phyloP scores from a whole-genome alignment of 1,140 invertebrate species.

The Drosophila sechellia region DNA sequence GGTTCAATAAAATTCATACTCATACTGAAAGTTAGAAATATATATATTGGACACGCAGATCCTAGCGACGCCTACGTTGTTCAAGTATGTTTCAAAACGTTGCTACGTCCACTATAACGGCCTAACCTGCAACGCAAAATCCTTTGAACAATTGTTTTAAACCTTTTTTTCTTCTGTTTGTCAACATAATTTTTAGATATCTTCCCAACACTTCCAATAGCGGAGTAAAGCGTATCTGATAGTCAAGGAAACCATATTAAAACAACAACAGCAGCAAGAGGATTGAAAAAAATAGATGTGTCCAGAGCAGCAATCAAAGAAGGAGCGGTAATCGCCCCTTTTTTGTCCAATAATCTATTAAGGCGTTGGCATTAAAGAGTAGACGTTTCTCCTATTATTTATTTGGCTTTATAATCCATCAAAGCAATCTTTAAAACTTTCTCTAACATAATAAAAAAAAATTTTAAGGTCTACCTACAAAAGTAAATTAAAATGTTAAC shows the following conservation, averaged over 20 bases:
- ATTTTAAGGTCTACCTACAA: constrained; percentile 28
- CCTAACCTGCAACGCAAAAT: no score
- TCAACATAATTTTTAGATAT: neutral
- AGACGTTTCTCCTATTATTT: neutral
- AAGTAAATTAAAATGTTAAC: constrained; percentile 76
- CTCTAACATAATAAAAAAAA: neutral
- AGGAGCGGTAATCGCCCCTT: constrained; percentile 46
- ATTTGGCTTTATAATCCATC: neutral
- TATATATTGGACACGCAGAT: no score
- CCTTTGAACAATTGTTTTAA: no score
- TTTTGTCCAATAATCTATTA: neutral
- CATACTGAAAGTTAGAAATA: no score
- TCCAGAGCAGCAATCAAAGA: neutral
- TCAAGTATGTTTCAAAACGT: no score
- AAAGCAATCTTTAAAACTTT: neutral
- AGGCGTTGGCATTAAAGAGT: neutral
- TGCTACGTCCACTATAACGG: no score
- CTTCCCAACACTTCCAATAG: neutral
- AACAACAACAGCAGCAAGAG: no score
- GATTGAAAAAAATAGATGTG: no score
- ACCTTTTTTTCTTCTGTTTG: constrained; percentile 1
- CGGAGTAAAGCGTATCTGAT: no score
- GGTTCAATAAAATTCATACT: no score
- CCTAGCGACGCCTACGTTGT: no score
- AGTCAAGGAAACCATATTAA: no score